Base-by-base conservation (phyloP, 2,888 invertebrate genomes). In the Xestoiulus laeticollis region DNA sequence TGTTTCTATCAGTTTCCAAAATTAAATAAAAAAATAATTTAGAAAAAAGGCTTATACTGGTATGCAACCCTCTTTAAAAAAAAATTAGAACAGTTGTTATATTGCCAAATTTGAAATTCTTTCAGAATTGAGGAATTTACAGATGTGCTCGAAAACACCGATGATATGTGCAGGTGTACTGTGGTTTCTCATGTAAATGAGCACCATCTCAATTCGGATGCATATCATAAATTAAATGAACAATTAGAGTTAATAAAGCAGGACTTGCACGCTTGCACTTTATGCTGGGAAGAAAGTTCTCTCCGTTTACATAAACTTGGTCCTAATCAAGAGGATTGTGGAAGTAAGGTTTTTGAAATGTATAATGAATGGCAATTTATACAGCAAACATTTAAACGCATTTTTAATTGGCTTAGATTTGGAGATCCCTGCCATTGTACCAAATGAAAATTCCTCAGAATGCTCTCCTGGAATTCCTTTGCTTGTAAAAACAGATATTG, bases 81-180 rank as follows among this genome's bases (percentile, higher is more conserved):
- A n/a, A n/a, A n/a, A n/a, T n/a, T n/a, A n/a, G n/a, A 30, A 26
- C n/a, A 85, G 85, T 38, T 38, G 33, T 85, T 85, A n/a, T 0
- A 44, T 44, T 59, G 48, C 14, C 30, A 87, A 33, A 14, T 32
- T 30, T 78, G 26, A 78, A 10, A 43, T 86, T 0, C 30, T 26
- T 87, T 12, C 30, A 87, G 87, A 82, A 82, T 82, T 82, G 78
- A 87, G 4, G 87, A 87, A 14, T 33, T 87, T 82, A n/a, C 43
- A n/a, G 78, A 78, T 33, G 12, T 19, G 16, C 30, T 86, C 16
- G 26, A 86, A 59, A 44, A 48, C 38, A 14, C 83, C 30, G n/a
- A 83, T 30, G 32, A 83, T 22, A 84, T 84, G 26, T 84, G 84
- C 84, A 30, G n/a, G 30, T 85, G 38, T 19, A n/a, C 32, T 19